A percentile compares a stretch with the other conserved stretches of the same genome.
phyloP scores from a whole-genome alignment of 2,888 invertebrate species.

The Hedychridium roseum region DNA sequence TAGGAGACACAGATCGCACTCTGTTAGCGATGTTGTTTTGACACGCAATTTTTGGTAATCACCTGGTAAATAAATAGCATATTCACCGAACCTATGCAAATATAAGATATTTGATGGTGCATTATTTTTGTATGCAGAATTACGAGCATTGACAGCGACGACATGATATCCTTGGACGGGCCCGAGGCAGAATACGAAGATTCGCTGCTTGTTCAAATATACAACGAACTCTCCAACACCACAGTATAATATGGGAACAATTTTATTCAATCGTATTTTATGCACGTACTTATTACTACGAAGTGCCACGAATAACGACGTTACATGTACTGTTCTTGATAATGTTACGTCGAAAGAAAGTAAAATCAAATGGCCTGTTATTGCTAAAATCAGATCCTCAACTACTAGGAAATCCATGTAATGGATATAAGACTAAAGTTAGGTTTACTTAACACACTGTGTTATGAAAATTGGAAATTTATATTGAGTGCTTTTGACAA shows the following conservation, averaged over 20 bases:
- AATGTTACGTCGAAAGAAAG: too few relatives aligned
- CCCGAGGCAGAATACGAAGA: conserved; percentile 47
- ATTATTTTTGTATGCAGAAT: conserved; percentile 41
- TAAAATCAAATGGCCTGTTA: too few relatives aligned
- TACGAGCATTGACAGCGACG: conserved; percentile 44
- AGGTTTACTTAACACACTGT: too few relatives aligned
- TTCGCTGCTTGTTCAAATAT: conserved; percentile 55
- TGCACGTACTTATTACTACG: conserved; percentile 30
- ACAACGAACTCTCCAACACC: conserved; percentile 59
- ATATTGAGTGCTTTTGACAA: too few relatives aligned
- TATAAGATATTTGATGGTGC: too few relatives aligned
- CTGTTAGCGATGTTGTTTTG: conserved; percentile 44
- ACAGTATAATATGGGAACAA: conserved; percentile 53
- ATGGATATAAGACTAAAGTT: too few relatives aligned
- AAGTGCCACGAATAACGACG: conserved; percentile 30
- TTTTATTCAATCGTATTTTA: conserved; percentile 25
- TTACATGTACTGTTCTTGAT: too few relatives aligned
- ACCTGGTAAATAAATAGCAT: conserved; percentile 17
- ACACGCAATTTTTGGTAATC: conserved; percentile 50
- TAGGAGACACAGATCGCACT: conserved; percentile 51
- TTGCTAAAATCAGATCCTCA: too few relatives aligned
- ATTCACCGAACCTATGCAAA: not conserved
- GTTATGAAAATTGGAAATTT: too few relatives aligned
- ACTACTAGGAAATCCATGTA: too few relatives aligned
- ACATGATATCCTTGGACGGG: conserved; percentile 50